A percentile compares a stretch with the other conserved stretches of the same genome.
Conservation (phyloP, 2,888 invertebrate species). For the Xanthorhoe designata region DNA sequence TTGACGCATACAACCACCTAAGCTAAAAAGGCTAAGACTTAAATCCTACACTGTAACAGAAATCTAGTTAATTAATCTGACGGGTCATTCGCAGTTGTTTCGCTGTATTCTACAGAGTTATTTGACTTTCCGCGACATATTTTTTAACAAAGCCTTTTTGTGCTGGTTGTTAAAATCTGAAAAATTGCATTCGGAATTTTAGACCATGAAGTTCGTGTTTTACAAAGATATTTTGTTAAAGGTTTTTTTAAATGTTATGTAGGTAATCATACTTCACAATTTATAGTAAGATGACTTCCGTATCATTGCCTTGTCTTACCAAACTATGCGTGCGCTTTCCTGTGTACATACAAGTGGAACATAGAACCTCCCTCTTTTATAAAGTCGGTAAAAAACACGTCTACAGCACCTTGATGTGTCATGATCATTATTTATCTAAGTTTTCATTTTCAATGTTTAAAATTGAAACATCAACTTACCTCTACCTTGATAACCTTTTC, state of each 20-base stretch:
- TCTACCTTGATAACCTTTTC: slow-evolving; percentile 23
- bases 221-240: not conserved
- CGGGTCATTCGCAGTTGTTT: slow-evolving; percentile 22
- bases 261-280: no score
- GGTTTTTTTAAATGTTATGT: not conserved
- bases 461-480: slow-evolving; percentile 11
- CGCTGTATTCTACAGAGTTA: slow-evolving; percentile 19
- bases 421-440: not conserved
- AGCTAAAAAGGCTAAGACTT: not conserved
- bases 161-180: slow-evolving; percentile 11
- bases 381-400: no score
- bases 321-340: no score
- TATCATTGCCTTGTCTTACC: no score
- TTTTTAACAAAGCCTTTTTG: slow-evolving; percentile 17
- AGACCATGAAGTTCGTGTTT: slow-evolving; percentile 5
- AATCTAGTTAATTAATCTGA: slow-evolving; percentile 30
- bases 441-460: not conserved
- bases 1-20: not conserved
- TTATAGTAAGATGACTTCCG: no score
- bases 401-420: no score
- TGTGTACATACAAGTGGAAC: no score
- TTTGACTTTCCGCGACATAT: slow-evolving; percentile 19
- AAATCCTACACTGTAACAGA: slow-evolving; percentile 10
- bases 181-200: slow-evolving; percentile 8
- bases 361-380: no score